Evolutionary conservation across 2,888 invertebrate genomes (phyloP).

Genomic region (Lydus trimaculatus): DNA sequence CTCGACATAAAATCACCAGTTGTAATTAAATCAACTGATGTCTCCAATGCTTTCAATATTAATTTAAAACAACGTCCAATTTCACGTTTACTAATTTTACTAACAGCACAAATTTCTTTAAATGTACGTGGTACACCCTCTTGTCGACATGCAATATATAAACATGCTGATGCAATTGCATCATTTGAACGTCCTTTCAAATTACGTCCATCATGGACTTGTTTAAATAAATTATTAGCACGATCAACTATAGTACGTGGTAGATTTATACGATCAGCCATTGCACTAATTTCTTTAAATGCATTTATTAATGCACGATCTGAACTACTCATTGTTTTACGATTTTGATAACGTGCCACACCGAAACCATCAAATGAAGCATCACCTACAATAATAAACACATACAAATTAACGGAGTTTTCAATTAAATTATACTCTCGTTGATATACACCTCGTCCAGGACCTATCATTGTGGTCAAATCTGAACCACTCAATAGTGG

Average conservation of each 20-base stretch:
- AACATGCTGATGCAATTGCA: conserved; percentile 97
- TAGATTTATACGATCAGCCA: conserved; percentile 98
- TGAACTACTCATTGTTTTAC: conserved; percentile 88
- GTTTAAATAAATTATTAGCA: conserved; percentile 96
- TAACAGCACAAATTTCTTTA: conserved; percentile 99
- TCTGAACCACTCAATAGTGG: conserved; percentile 95
- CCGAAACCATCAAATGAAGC: conserved; percentile 92
- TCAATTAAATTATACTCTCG: background rate
- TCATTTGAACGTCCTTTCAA: conserved; percentile 94
- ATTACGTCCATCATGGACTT: conserved; percentile 97
- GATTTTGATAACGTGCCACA: conserved; percentile 76
- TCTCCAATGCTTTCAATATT: conserved; percentile 94
- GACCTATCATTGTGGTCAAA: conserved; percentile 94
- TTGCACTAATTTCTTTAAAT: conserved; percentile 95
- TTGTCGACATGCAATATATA: conserved; percentile 98
- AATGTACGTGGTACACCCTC: conserved; percentile 99
- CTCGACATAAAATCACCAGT: conserved; percentile 99
- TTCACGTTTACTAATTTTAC: conserved; percentile 98
- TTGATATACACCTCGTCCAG: conserved; percentile 63
- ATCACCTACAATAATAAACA: conserved; percentile 61
- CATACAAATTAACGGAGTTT: background rate
- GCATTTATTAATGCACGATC: conserved; percentile 96
- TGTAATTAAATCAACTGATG: conserved; percentile 96
- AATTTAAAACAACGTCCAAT: conserved; percentile 98
- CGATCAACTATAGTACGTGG: conserved; percentile 97